Evolutionary conservation across 2,797 vertebrate species (phyloP), one percentile per base, ranked within the genome.

Genomic region (Cirrhinus mrigala): DNA sequence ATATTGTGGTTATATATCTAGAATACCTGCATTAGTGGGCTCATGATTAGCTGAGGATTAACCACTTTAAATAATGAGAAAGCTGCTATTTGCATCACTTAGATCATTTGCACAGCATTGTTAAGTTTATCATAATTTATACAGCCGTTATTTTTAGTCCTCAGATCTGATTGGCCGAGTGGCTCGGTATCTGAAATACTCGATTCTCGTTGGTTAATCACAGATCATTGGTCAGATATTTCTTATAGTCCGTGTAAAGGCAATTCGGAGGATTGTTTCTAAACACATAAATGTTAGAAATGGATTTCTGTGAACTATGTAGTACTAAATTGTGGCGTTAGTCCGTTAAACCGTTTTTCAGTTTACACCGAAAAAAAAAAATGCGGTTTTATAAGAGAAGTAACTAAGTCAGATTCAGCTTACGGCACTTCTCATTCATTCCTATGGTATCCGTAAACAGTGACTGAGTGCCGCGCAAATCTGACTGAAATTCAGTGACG

Each of bases 1-100:
- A 79, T 84, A 58, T 78, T 58, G 64, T n/a, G 37, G 37, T 40
- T 77, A 75, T 75, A 58, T 52, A 60, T 50, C 5, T 16, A 33
- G 46, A 56, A 84, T 58, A 48, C 74, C 48, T 78, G 4, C 12
- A 69, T 29, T 52, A 15, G n/a, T 22, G 73, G 44, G 5, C 46
- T 78, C 16, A 4, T 37, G 44, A 27, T 77, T 68, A 77, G 18
- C 73, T 56, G 20, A 46, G 44, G 37, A 69, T 66, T 58, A 27
- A 54, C 37, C 37, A 29, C 18, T 54, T 40, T 14, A 27, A 79
- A 79, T 60, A 7, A 27, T 20, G 9, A 40, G 14, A 48, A 64
- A 29, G 15, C 68, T 12, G 37, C 6, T 40, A 40, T 69, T 40
- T 44, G 68, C 33, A 40, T 69, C 20, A 22, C 1, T 2, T 22